A percentile compares a stretch with the other conserved stretches of the same genome.
Evolutionary conservation across 1,140 invertebrate genomes (phyloP).

Genomic region (Cheumatopsyche charites): DNA sequence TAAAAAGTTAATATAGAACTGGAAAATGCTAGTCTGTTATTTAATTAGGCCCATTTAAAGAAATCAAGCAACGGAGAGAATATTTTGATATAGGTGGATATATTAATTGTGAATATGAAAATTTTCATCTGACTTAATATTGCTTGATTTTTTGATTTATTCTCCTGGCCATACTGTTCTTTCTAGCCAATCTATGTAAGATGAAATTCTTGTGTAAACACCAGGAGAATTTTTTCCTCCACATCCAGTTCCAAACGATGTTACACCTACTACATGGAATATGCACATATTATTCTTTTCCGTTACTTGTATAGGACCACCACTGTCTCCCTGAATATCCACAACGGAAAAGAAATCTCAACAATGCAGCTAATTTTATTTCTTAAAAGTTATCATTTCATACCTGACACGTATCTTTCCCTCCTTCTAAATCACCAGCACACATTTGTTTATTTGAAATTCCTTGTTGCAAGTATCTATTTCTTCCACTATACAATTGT

Average conservation of each 20-base stretch:
- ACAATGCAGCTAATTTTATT: too few species aligned
- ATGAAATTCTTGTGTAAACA: slow-evolving; percentile 59
- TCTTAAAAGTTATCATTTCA: too few species aligned
- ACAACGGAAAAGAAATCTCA: not conserved
- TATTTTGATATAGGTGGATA: too few species aligned
- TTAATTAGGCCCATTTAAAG: too few species aligned
- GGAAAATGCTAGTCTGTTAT: too few species aligned
- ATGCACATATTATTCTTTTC: slow-evolving; percentile 28
- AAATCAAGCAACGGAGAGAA: too few species aligned
- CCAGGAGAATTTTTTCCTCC: slow-evolving; percentile 55
- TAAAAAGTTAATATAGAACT: too few species aligned
- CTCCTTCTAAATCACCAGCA: slow-evolving; percentile 51
- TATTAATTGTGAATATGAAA: too few species aligned
- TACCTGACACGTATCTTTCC: slow-evolving; percentile 38
- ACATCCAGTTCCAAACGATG: slow-evolving; percentile 54
- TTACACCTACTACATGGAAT: slow-evolving; percentile 52
- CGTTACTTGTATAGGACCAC: slow-evolving; percentile 44
- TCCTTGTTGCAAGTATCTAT: slow-evolving; percentile 41
- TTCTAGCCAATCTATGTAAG: slow-evolving; percentile 62
- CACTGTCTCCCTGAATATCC: slow-evolving; percentile 54
- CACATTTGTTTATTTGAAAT: slow-evolving; percentile 33
- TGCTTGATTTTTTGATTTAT: not conserved
- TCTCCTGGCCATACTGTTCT: slow-evolving; percentile 51
- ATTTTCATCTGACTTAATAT: too few species aligned
- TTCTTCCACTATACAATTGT: slow-evolving; percentile 14